Evolutionary conservation across 1,140 invertebrate genomes (phyloP).

Genomic region (Lysiphlebus fabarum): DNA sequence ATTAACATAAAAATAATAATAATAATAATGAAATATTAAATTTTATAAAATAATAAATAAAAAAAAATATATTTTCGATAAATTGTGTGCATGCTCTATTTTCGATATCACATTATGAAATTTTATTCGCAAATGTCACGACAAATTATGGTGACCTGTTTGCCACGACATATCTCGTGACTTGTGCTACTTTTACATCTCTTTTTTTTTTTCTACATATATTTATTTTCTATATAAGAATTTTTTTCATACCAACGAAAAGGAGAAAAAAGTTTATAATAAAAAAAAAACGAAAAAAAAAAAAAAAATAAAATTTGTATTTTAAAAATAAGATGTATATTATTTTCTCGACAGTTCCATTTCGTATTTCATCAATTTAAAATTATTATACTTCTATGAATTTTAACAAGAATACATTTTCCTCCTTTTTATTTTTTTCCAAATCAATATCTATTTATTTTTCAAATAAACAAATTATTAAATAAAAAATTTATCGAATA

Average conservation of each 20-base stretch:
- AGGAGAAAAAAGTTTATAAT: not conserved
- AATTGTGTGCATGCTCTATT: not conserved
- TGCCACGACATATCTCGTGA: constrained; percentile 25
- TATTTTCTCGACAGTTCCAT: not conserved
- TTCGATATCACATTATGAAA: not conserved
- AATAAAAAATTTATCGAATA: too few relatives aligned
- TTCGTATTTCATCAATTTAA: too few relatives aligned
- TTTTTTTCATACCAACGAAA: constrained; percentile 12
- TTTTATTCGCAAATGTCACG: constrained; percentile 7
- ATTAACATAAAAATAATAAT: too few relatives aligned
- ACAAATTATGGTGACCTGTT: constrained; percentile 11
- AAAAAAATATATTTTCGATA: not conserved
- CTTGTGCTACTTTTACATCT: constrained; percentile 20
- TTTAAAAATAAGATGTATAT: constrained; percentile 2
- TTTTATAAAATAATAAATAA: too few relatives aligned
- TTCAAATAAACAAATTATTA: too few relatives aligned
- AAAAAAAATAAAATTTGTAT: too few relatives aligned
- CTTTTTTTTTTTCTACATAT: constrained; percentile 9
- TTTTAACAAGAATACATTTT: too few relatives aligned
- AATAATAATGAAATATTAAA: too few relatives aligned
- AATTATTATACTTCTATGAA: too few relatives aligned
- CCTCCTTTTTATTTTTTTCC: too few relatives aligned
- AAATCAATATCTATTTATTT: too few relatives aligned
- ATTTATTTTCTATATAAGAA: not conserved
- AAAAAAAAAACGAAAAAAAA: constrained; percentile 5